Percentiles rank a stretch among this genome's conserved stretches.
phyloP scores from a whole-genome alignment of 2,888 invertebrate genomes.

The Patella depressa region DNA sequence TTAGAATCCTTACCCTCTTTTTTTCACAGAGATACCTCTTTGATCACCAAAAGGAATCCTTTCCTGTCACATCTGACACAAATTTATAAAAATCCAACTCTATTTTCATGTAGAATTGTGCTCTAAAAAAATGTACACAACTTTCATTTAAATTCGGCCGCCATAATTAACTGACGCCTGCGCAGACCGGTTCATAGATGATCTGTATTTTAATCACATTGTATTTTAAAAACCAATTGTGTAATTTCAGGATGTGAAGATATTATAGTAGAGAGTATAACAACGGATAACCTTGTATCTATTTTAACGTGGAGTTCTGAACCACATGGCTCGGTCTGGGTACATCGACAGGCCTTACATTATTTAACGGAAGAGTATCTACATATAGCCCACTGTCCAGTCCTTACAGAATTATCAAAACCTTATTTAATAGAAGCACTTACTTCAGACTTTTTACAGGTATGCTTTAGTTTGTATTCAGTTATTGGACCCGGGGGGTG shows the following conservation, averaged over 20 bases:
- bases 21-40: too few species aligned
- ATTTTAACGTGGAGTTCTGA: conserved; percentile 90
- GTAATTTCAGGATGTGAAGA: conserved; percentile 85
- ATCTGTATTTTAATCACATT: too few species aligned
- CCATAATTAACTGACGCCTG: too few species aligned
- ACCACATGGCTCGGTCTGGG: conserved; percentile 93
- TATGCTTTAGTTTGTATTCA: conserved; percentile 36
- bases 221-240: neutral
- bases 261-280: conserved; percentile 88
- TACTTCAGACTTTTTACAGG: conserved; percentile 81
- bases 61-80: too few species aligned
- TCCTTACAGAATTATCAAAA: conserved; percentile 84
- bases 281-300: conserved; percentile 84
- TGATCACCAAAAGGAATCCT: too few species aligned
- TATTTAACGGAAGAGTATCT: conserved; percentile 94
- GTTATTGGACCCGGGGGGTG: too few species aligned
- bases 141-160: too few species aligned
- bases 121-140: too few species aligned
- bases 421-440: conserved; percentile 82
- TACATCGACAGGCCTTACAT: conserved; percentile 89
- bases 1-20: too few species aligned
- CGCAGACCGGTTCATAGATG: too few species aligned
- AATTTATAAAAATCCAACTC: too few species aligned
- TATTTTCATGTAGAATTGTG: too few species aligned
- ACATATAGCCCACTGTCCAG: conserved; percentile 75